These are phyloP conservation scores for Caiman crocodilus DNA, from an alignment of 2,797 vertebrate genomes.

Conservation along the genomic window DNA sequence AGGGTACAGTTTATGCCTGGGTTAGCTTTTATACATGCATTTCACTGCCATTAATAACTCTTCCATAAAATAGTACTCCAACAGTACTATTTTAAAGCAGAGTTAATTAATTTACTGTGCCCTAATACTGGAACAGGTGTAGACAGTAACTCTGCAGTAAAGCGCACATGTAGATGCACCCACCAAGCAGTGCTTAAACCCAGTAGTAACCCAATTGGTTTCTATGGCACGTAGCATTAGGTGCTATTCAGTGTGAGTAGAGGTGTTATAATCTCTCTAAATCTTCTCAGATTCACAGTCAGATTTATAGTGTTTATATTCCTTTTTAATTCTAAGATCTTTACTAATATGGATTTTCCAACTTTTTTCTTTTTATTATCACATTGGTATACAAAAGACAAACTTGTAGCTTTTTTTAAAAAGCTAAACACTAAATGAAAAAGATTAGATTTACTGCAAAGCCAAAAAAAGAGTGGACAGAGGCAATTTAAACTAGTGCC, in stretches of 20 bases:
- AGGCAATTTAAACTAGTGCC: conserved; percentile 9
- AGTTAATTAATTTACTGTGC: too few species aligned
- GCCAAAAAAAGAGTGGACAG: conserved; percentile 9
- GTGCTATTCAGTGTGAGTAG: background rate
- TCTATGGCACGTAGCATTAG: background rate
- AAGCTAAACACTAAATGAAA: conserved; percentile 9
- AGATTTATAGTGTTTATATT: background rate
- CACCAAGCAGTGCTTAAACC: background rate
- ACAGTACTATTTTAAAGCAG: too few species aligned
- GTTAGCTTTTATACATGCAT: too few species aligned
- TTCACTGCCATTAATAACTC: too few species aligned
- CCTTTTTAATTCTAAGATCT: background rate
- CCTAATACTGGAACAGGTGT: too few species aligned
- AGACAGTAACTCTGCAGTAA: too few species aligned
- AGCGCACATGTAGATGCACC: background rate
- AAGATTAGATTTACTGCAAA: background rate
- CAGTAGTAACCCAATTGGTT: background rate
- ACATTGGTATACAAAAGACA: background rate
- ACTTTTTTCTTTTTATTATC: conserved; percentile 12
- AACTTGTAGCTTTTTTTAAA: background rate
- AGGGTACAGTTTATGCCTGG: too few species aligned
- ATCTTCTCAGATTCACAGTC: background rate
- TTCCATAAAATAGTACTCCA: background rate
- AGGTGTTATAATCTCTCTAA: background rate
- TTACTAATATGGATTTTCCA: conserved; percentile 8